Evolutionary conservation across 2,113 vertebrate species (phyloP).

Genomic region (Lonchura striata): DNA sequence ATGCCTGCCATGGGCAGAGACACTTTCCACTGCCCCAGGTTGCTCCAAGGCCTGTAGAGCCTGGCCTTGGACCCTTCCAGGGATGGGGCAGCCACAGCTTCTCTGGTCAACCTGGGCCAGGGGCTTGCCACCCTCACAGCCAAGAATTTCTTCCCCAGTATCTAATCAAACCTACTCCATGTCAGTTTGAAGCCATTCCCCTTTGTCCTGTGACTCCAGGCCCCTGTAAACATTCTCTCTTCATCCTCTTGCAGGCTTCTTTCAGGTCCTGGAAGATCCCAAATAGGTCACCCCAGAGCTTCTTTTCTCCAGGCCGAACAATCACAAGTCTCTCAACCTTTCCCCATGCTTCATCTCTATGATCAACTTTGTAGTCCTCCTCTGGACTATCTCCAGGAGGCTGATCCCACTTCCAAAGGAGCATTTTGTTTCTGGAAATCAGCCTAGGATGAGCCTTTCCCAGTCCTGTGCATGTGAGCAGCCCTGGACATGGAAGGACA

Average conservation of each 20-base stretch:
- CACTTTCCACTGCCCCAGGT: neutral
- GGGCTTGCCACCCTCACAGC: fast-evolving
- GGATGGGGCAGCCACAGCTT: neutral
- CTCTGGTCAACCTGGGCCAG: neutral
- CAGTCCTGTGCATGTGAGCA: neutral
- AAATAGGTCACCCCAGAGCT: fast-evolving
- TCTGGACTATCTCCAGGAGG: neutral
- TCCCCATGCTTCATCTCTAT: neutral
- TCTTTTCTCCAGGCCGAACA: neutral
- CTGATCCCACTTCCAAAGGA: neutral
- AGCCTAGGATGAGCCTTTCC: neutral
- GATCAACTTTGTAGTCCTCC: neutral
- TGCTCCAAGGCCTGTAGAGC: fast-evolving
- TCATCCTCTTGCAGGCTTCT: neutral
- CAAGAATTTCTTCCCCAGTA: neutral
- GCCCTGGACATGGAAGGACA: neutral
- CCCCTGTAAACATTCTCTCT: neutral
- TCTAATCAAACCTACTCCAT: neutral
- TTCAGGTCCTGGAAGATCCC: neutral
- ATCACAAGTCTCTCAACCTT: neutral
- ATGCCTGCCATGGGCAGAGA: neutral
- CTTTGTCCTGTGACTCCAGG: neutral
- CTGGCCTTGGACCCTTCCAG: neutral
- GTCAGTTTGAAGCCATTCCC: neutral
- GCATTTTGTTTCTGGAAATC: neutral